phyloP scores from a whole-genome alignment of 2,113 vertebrate species.

The Lates calcarifer region DNA sequence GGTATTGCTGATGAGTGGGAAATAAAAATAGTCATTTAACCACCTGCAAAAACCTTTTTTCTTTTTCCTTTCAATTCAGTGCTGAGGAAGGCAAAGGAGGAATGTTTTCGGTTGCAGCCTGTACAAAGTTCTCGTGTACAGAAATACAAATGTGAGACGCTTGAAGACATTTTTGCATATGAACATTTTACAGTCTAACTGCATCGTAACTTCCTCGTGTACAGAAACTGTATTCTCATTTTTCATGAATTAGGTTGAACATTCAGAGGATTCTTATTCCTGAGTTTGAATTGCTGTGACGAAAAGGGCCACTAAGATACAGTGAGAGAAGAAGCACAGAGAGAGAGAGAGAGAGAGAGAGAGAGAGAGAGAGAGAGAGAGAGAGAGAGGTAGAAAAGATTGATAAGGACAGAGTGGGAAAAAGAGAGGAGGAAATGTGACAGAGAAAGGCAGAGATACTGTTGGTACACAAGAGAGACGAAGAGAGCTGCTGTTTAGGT shows the following conservation, averaged over 20 bases:
- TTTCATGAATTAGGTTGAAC: conserved; percentile 96
- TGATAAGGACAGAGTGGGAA: conserved; percentile 76
- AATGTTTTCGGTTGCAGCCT: conserved; percentile 92
- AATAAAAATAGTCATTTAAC: conserved; percentile 81
- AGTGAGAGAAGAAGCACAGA: conserved; percentile 68
- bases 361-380: conserved; percentile 65
- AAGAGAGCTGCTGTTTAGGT: conserved; percentile 84
- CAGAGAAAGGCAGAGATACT: conserved; percentile 77
- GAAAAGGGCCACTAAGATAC: conserved; percentile 90
- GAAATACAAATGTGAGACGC: conserved; percentile 91
- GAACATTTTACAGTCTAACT: conserved; percentile 94
- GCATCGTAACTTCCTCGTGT: conserved; percentile 90
- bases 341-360: conserved; percentile 59
- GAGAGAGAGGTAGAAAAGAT: conserved; percentile 80
- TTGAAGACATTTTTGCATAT: conserved; percentile 94
- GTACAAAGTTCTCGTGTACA: conserved; percentile 92
- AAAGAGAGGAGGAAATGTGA: conserved; percentile 22
- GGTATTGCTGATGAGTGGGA: conserved; percentile 91
- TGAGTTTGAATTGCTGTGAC: conserved; percentile 99
- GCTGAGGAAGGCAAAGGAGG: conserved; percentile 92
- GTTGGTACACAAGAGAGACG: conserved; percentile 75
- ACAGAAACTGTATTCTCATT: conserved; percentile 92
- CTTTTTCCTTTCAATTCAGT: conserved; percentile 84
- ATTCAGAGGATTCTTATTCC: conserved; percentile 96
- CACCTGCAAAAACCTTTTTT: conserved; percentile 82